Evolutionary conservation across 2,113 vertebrate genomes (phyloP), one percentile per base, ranked within the genome.

Genomic region (Ictalurus punctatus): DNA sequence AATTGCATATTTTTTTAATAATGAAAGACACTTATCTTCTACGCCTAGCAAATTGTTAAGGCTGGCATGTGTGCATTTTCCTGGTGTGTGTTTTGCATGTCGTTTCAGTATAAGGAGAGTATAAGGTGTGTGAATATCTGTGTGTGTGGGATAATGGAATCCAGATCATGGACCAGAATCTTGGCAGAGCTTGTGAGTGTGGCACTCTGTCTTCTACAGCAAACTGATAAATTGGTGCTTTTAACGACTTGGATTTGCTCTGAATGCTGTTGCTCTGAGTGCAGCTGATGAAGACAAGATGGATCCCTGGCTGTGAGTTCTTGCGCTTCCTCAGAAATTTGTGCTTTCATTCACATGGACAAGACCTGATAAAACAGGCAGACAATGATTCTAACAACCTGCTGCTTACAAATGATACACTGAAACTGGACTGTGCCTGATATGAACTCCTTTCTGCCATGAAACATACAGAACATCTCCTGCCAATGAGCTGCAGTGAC

Each of bases 171-270:
- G n/a, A 65, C 82, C 25, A 30, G 37, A 23, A 40, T 34, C 63
- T 71, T 87, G 86, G 78, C 78, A 71, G n/a, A 34, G 63, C n/a
- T 73, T 34, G 65, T 69, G 19, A 56, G 30, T 34, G 40, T 71
- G 69, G 65, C 12, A 37, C 48, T 52, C 19, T 83, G 25, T 61
- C 44, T n/a, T 63, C 37, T 83, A 67, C 23, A 54, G 40, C 27
- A 82, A 59, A 65, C 73, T 27, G 63, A 90, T 90, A 73, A 59
- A 86, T 30, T 74, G 48, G 73, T 54, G 44, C 63, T 83, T 59
- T 86, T 16, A 59, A 54, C 25, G 16, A 82, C 25, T 76, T 67
- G 40, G 85, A 74, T 58, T 54, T 21, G 63, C 78, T 71, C 13
- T 58, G 30, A 83, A 73, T 48, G 63, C 52, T 40, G n/a, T 40